Base-by-base conservation (phyloP, 2,888 invertebrate species). In the Apodemia duryi region DNA sequence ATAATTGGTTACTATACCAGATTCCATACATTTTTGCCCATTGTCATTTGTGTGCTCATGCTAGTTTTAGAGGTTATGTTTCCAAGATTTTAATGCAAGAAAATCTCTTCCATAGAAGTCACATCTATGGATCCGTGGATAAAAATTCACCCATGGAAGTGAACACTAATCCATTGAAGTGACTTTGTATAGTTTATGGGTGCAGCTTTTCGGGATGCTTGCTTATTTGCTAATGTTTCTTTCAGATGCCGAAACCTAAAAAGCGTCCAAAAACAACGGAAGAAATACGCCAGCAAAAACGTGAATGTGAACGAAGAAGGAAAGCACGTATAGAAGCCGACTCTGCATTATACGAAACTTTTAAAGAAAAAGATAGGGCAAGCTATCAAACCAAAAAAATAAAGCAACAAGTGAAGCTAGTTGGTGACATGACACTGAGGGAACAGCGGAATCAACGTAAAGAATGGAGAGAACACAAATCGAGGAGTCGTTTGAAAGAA, bases 191-290 rank as follows among this genome's bases (percentile, higher is more conserved):
- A 49, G 49, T 49, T 13, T 49, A 49, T 49, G 49, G 49, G 49
- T 49, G 49, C 13, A 49, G 49, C 49, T 41, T 49, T 49, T 49
- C 49, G 13, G 49, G 49, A 49, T 49, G 49, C 49, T 49, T 13
- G 49, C 49, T 49, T 49, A 49, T 49, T 49, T 49, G 49, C 49
- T 49, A 49, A 49, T 49, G n/a, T 49, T 49, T 49, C 49, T 49
- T 49, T n/a, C 49, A 49, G 49, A 49, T 49, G n/a, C 49, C 49
- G 49, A 49, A 49, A 49, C n/a, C 49, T 49, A 13, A 13, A 49
- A 49, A 49, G n/a, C 49, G n/a, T 49, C 49, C 49, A 49, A 49
- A n/a, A 49, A n/a, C n/a, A 49, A n/a, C 49, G 49, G 49, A 49
- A 49, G n/a, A 49, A 49, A 49, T 49, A 49, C 49, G n/a, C 49